phyloP scores from a whole-genome alignment of 2,113 vertebrate genomes.

The Sisor rabdophorus region DNA sequence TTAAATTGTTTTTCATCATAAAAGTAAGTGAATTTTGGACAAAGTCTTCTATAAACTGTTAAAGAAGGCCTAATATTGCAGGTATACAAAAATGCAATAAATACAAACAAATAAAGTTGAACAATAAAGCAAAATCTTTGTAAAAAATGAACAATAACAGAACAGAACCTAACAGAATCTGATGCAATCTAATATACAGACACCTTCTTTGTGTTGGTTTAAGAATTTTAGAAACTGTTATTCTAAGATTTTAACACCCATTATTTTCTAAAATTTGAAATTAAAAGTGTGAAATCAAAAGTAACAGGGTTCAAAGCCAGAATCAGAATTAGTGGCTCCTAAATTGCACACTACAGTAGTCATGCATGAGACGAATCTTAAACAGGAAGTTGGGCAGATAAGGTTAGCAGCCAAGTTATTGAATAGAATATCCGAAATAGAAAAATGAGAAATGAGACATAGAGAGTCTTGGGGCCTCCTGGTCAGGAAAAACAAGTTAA shows the following conservation, averaged over 20 bases:
- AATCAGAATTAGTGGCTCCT: constrained; percentile 42
- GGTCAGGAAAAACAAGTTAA: constrained; percentile 35
- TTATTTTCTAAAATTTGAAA: constrained; percentile 11
- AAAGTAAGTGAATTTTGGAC: not conserved
- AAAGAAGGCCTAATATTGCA: no score
- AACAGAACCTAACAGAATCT: no score
- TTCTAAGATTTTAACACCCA: no score
- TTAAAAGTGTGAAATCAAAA: constrained; percentile 37
- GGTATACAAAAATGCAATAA: no score
- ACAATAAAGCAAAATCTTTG: no score
- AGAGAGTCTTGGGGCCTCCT: constrained; percentile 15
- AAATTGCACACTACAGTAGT: constrained; percentile 43
- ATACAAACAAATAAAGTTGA: no score
- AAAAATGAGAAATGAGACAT: constrained; percentile 32
- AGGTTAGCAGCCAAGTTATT: constrained; percentile 20
- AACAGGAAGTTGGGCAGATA: constrained; percentile 9
- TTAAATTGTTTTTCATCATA: not conserved
- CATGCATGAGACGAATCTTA: constrained; percentile 42
- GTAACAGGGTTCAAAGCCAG: constrained; percentile 37
- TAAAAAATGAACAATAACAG: no score
- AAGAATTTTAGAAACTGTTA: no score
- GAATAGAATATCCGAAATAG: constrained; percentile 39
- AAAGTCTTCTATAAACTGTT: no score
- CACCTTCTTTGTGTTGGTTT: no score
- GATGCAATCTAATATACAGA: no score